Percentiles rank a stretch among this genome's conserved stretches.
Conservation (phyloP, 2,113 vertebrate genomes). For the Reinhardtius hippoglossoides region DNA sequence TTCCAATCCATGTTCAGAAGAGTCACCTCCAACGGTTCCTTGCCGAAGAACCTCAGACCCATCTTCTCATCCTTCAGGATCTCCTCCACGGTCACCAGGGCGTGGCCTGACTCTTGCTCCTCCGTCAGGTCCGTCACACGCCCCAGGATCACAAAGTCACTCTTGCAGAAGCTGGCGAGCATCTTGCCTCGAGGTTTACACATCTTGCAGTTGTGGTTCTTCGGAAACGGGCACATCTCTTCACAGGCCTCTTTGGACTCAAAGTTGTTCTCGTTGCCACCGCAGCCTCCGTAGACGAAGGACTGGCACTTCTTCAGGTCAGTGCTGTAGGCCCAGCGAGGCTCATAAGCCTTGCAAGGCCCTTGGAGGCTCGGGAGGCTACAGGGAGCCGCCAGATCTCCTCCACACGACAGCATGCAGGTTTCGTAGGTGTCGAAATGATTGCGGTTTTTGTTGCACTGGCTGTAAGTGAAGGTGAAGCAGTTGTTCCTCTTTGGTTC, state of each 20-base stretch:
- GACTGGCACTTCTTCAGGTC: slow-evolving; percentile 91
- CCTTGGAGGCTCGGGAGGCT: slow-evolving; percentile 92
- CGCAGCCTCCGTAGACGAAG: slow-evolving; percentile 94
- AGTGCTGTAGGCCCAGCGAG: slow-evolving; percentile 94
- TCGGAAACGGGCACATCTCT: slow-evolving; percentile 93
- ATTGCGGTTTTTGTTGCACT: slow-evolving; percentile 93
- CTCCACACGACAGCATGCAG: slow-evolving; percentile 92
- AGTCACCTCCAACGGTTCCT: slow-evolving; percentile 93
- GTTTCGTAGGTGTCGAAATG: slow-evolving; percentile 92
- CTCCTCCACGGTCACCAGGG: slow-evolving; percentile 93
- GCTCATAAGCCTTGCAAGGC: slow-evolving; percentile 93
- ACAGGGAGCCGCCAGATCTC: slow-evolving; percentile 88
- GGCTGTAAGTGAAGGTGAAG: slow-evolving; percentile 93
- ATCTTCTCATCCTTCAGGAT: slow-evolving; percentile 98
- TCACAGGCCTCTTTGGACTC: slow-evolving; percentile 94
- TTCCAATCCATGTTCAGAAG: slow-evolving; percentile 96
- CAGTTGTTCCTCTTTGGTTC: slow-evolving; percentile 96
- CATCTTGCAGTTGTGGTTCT: slow-evolving; percentile 89
- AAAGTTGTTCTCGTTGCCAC: slow-evolving; percentile 97
- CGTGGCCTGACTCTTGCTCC: slow-evolving; percentile 92
- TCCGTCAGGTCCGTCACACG: slow-evolving; percentile 91
- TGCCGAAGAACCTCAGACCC: slow-evolving; percentile 95
- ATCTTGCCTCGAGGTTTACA: slow-evolving; percentile 94
- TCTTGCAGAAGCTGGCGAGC: slow-evolving; percentile 95
- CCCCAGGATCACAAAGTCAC: slow-evolving; percentile 95